Evolutionary conservation across 1,140 invertebrate genomes (phyloP).

Genomic region (Leucophenga varia): DNA sequence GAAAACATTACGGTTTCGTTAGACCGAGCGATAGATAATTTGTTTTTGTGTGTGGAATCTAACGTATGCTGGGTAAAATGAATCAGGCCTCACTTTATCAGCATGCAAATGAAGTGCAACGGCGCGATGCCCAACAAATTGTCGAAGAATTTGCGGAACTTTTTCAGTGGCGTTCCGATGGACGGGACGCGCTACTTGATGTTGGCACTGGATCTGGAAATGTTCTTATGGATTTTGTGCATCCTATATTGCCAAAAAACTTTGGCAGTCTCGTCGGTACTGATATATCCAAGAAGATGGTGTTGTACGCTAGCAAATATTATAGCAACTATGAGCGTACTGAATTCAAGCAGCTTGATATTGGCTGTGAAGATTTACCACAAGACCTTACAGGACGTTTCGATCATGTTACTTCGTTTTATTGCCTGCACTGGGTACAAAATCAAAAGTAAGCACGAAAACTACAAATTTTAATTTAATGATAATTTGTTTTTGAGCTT

Average conservation of each 20-base stretch:
- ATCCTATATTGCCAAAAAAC: constrained; percentile 63
- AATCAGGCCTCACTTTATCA: constrained; percentile 51
- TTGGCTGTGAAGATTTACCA: constrained; percentile 57
- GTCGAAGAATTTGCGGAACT: constrained; percentile 65
- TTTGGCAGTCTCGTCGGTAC: constrained; percentile 61
- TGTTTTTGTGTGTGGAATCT: no score
- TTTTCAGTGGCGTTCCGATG: constrained; percentile 62
- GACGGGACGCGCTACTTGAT: constrained; percentile 66
- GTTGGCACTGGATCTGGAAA: constrained; percentile 79
- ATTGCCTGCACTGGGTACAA: constrained; percentile 80
- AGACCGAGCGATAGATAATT: no score
- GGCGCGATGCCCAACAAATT: constrained; percentile 66
- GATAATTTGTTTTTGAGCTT: constrained; percentile 10
- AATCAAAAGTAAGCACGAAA: constrained; percentile 69
- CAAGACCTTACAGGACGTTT: constrained; percentile 58
- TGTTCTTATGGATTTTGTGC: constrained; percentile 69
- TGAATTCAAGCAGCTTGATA: constrained; percentile 68
- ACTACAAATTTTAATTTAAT: no score
- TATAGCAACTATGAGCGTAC: constrained; percentile 52
- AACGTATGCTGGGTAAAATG: no score
- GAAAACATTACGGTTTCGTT: no score
- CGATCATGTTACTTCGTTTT: constrained; percentile 76
- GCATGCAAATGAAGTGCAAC: constrained; percentile 66
- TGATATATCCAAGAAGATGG: constrained; percentile 73
- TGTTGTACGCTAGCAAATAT: constrained; percentile 64